These are phyloP conservation scores for Dendrolimus pini DNA, from an alignment of 2,888 invertebrate genomes.

Conservation along the genomic window DNA sequence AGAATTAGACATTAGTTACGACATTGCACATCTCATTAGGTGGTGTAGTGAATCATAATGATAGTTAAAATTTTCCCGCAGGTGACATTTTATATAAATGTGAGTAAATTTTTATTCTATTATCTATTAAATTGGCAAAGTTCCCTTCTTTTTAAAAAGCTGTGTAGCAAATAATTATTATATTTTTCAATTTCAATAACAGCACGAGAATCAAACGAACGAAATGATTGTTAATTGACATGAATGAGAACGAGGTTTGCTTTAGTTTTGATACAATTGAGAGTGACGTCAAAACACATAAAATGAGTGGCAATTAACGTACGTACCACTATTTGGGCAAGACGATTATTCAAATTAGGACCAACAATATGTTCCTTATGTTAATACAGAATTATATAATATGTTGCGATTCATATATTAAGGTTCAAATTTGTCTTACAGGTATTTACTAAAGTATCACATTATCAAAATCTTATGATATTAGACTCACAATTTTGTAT, in stretches of 20 bases:
- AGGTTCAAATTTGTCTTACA: not conserved
- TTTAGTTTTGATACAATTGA: conserved; percentile 27
- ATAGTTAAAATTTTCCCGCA: no score
- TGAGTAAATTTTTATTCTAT: no score
- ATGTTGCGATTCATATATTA: not conserved
- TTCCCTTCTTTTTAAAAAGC: no score
- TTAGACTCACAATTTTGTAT: not conserved
- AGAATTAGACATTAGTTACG: no score
- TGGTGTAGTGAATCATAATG: no score
- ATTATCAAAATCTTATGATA: not conserved
- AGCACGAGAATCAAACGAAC: conserved; percentile 15
- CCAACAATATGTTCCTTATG: not conserved
- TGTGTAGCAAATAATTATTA: no score
- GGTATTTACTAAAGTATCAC: not conserved
- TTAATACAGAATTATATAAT: not conserved
- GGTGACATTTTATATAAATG: no score
- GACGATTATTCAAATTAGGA: conserved; percentile 11
- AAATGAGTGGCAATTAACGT: conserved; percentile 20
- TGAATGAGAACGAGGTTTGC: conserved; percentile 30
- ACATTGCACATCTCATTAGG: no score
- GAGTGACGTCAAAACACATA: conserved; percentile 27
- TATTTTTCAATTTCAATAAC: no score
- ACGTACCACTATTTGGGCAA: conserved; percentile 12
- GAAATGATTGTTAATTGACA: conserved; percentile 33
- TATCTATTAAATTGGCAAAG: no score